phyloP scores from a whole-genome alignment of 2,888 invertebrate species.

The Amphiduros pacificus region DNA sequence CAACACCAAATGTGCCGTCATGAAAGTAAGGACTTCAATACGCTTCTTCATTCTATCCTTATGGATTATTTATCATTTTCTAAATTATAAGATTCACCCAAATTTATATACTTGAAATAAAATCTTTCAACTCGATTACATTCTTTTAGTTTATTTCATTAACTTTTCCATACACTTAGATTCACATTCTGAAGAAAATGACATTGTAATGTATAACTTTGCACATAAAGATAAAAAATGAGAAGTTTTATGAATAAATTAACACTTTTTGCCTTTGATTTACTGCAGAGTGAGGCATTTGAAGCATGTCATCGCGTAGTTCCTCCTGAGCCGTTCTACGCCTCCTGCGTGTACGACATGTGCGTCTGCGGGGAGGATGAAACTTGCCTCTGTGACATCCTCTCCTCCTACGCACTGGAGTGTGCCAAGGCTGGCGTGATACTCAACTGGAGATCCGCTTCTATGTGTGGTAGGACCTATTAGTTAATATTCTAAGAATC shows the following conservation, averaged over 20 bases:
- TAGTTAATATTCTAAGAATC: background rate
- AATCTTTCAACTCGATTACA: slow-evolving; percentile 11
- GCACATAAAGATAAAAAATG: too few species aligned
- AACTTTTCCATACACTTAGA: background rate
- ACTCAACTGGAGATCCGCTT: slow-evolving; percentile 49
- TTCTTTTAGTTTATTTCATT: background rate
- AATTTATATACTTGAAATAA: too few species aligned
- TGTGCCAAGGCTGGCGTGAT: slow-evolving; percentile 52
- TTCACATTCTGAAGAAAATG: background rate
- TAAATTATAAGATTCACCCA: too few species aligned
- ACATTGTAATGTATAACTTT: too few species aligned
- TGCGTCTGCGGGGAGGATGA: slow-evolving; percentile 53
- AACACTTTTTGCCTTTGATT: too few species aligned
- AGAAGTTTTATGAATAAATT: too few species aligned
- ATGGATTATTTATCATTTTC: too few species aligned
- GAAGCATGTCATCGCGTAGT: slow-evolving; percentile 49
- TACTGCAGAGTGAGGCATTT: slow-evolving; percentile 47
- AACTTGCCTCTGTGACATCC: slow-evolving; percentile 53
- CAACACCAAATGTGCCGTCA: slow-evolving; percentile 43
- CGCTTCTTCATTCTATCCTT: too few species aligned
- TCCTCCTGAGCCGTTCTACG: slow-evolving; percentile 49
- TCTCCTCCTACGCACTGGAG: slow-evolving; percentile 52
- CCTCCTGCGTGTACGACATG: slow-evolving; percentile 56
- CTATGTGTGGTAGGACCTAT: slow-evolving; percentile 49
- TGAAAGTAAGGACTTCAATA: too few species aligned